Percentiles rank a stretch among this genome's conserved stretches.
Evolutionary conservation across 2,113 vertebrate genomes (phyloP).

Genomic region (Brachyistius frenatus): DNA sequence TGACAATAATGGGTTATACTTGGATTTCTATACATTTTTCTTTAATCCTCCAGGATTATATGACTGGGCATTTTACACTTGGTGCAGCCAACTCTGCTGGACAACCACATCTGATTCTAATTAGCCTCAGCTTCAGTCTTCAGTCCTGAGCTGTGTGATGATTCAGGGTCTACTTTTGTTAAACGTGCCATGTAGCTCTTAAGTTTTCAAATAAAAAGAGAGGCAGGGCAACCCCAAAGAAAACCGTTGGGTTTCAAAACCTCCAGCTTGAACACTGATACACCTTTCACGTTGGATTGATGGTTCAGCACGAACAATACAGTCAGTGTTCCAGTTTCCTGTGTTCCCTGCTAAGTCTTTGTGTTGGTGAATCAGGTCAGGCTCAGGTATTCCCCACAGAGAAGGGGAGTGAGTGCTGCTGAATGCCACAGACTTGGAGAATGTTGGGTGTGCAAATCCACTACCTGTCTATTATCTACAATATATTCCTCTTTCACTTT

Average conservation of each 20-base stretch:
- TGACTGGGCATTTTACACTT: slow-evolving; percentile 48
- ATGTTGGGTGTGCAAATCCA: slow-evolving; percentile 55
- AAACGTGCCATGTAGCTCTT: slow-evolving; percentile 8
- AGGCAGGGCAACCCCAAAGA: background rate
- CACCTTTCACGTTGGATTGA: slow-evolving; percentile 48
- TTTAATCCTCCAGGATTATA: slow-evolving; percentile 18
- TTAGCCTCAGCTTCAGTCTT: slow-evolving; percentile 33
- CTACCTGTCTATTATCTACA: slow-evolving; percentile 64
- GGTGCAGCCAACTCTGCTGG: slow-evolving; percentile 23
- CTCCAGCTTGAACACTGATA: slow-evolving; percentile 38
- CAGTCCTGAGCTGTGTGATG: slow-evolving; percentile 9
- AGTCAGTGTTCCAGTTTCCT: slow-evolving; percentile 62
- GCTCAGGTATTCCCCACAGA: slow-evolving; percentile 69
- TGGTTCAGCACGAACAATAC: slow-evolving; percentile 59
- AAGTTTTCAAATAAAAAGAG: slow-evolving; percentile 57
- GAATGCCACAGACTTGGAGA: slow-evolving; percentile 58
- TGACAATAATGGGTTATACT: background rate
- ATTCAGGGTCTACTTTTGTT: slow-evolving; percentile 39
- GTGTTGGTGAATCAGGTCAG: slow-evolving; percentile 52
- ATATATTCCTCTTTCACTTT: slow-evolving; percentile 52
- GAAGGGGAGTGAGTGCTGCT: slow-evolving; percentile 22
- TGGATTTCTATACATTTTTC: slow-evolving; percentile 10
- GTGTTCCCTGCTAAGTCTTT: slow-evolving; percentile 37
- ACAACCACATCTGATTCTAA: slow-evolving; percentile 63
- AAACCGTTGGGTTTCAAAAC: background rate